Conservation (phyloP, 2,888 invertebrate genomes). For the Ochlodes sylvanus region DNA sequence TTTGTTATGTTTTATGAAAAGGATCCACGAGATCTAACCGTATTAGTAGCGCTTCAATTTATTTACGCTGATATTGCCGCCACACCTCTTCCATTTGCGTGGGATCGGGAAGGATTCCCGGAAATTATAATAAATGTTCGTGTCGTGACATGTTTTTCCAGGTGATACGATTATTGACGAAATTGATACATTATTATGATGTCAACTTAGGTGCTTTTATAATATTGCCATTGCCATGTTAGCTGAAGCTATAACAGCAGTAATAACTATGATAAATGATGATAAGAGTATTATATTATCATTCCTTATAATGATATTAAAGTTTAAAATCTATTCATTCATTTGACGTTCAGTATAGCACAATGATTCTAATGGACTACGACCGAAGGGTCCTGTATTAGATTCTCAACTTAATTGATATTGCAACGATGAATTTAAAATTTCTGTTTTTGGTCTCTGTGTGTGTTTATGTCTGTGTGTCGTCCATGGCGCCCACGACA, state of each 20-base stretch:
- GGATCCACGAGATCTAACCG: neutral
- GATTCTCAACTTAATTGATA: too few species aligned
- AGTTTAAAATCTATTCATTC: too few species aligned
- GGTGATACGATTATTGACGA: constrained; percentile 53
- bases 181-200: constrained; percentile 70
- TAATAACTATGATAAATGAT: neutral
- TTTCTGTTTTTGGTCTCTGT: too few species aligned
- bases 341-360: too few species aligned
- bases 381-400: too few species aligned
- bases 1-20: constrained; percentile 7
- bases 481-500: too few species aligned
- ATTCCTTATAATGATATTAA: too few species aligned
- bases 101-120: constrained; percentile 37
- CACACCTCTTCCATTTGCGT: constrained; percentile 36
- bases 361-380: too few species aligned
- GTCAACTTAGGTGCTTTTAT: constrained; percentile 41
- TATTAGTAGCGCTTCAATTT: constrained; percentile 21
- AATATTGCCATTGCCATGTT: neutral
- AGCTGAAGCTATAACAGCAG: neutral
- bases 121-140: constrained; percentile 69
- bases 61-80: constrained; percentile 24
- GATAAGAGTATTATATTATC: too few species aligned
- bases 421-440: too few species aligned
- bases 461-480: too few species aligned
- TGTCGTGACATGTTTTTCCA: constrained; percentile 67